Evolutionary conservation across 2,888 invertebrate genomes (phyloP), one percentile per base, ranked within the genome.

Genomic region (Conomelus anceps): DNA sequence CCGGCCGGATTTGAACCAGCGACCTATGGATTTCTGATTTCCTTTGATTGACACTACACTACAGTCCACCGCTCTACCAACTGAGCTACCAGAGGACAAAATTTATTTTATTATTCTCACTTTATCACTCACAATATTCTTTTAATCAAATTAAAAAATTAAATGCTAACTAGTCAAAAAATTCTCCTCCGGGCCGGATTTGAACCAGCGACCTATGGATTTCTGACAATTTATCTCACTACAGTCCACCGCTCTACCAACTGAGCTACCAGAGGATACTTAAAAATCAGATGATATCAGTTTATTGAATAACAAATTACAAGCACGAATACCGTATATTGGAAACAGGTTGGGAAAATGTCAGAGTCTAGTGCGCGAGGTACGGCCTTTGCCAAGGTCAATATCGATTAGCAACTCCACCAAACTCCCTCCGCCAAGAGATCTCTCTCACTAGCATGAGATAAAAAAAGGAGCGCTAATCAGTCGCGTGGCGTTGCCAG

Each of bases 151-250:
- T n/a, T n/a, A 63, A 63, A n/a, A 3, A 3, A 20, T 13, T n/a
- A n/a, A 63, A 63, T 1, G n/a, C n/a, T n/a, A 63, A n/a, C 63
- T 63, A 63, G n/a, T 63, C 63, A 86, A 86, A 86, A 23, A 86
- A 24, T n/a, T 84, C 34, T 90, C 90, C 90, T 89, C 91, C 91
- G 92, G 91, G 91, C 92, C 92, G 92, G 92, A 92, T 91, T 92
- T 91, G 92, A 92, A 92, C 92, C 92, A 92, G 92, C 91, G 92
- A 91, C 92, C 91, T 91, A 91, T 91, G 91, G 91, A 92, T 92
- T 11, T 89, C 63, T 63, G 63, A n/a, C 3, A 63, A 63, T n/a
- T n/a, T 13, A 63, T n/a, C 63, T 4, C n/a, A 63, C 63, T 63
- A 63, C 91, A 91, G 91, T 91, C 91, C 91, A 91, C 91, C 91